Conservation (phyloP, 2,888 invertebrate genomes). For the Oasisia sp. region DNA sequence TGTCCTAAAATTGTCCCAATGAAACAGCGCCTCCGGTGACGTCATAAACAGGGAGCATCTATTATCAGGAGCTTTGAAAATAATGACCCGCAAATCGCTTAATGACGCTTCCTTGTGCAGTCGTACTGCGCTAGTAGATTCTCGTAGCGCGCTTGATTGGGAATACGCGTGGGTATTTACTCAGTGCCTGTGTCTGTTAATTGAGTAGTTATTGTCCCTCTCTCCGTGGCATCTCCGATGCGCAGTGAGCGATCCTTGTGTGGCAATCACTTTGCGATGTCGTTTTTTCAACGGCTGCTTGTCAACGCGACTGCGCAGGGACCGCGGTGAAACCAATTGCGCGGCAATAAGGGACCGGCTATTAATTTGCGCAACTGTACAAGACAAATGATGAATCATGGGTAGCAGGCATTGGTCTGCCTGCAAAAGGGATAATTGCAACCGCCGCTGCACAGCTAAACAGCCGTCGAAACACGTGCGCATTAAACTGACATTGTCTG, state of each 20-base stretch:
- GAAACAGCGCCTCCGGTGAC: not conserved
- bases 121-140: not conserved
- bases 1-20: not conserved
- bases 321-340: not conserved
- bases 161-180: not conserved
- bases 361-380: slow-evolving; percentile 1
- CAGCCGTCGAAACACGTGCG: not conserved
- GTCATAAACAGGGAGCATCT: not conserved
- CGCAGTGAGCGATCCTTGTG: not conserved
- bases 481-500: not conserved
- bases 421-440: not conserved
- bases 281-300: not conserved
- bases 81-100: not conserved
- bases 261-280: not conserved
- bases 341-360: not conserved
- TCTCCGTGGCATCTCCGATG: not conserved
- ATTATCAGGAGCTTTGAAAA: not conserved
- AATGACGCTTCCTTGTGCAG: not conserved
- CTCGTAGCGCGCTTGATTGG: not conserved
- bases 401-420: not conserved
- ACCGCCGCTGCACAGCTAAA: not conserved
- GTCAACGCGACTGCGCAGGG: not conserved
- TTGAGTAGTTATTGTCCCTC: not conserved
- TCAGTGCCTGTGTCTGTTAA: not conserved
- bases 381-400: slow-evolving; percentile 9